Conservation (phyloP, 1,140 invertebrate genomes). For the Carposina sasakii region DNA sequence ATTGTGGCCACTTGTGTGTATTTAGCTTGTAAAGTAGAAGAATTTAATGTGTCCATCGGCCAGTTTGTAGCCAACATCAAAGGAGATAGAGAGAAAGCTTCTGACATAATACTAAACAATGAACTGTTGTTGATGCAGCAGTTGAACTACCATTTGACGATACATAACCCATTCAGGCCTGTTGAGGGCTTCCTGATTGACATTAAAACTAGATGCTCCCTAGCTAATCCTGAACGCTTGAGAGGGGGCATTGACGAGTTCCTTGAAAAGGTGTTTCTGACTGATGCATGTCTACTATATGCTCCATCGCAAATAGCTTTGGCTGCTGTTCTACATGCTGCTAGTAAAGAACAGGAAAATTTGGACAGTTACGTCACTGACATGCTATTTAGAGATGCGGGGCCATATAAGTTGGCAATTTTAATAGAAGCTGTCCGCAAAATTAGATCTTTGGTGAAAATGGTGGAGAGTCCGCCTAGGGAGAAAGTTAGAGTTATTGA, state of each 20-base stretch:
- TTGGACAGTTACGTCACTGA: constrained; percentile 94
- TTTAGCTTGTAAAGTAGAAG: constrained; percentile 97
- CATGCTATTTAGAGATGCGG: constrained; percentile 81
- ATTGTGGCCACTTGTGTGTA: constrained; percentile 98
- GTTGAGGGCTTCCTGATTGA: constrained; percentile 98
- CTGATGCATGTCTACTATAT: constrained; percentile 92
- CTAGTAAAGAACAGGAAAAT: constrained; percentile 89
- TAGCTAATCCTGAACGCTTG: constrained; percentile 89
- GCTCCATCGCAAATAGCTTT: constrained; percentile 95
- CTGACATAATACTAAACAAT: constrained; percentile 96
- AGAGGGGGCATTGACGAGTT: constrained; percentile 92
- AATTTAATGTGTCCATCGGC: constrained; percentile 97
- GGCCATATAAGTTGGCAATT: constrained; percentile 80
- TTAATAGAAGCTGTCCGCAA: constrained; percentile 91
- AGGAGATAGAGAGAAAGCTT: constrained; percentile 93
- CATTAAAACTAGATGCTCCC: constrained; percentile 87
- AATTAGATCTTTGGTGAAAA: constrained; percentile 90
- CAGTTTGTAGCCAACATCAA: constrained; percentile 97
- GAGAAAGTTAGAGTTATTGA: constrained; percentile 85
- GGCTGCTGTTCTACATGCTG: constrained; percentile 90
- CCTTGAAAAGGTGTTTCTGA: constrained; percentile 89
- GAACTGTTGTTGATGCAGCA: constrained; percentile 96
- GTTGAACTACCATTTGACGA: constrained; percentile 94
- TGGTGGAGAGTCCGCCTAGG: constrained; percentile 80
- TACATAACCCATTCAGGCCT: constrained; percentile 96